Conservation (phyloP, 2,113 vertebrate genomes). For the Rhombomys opimus region DNA sequence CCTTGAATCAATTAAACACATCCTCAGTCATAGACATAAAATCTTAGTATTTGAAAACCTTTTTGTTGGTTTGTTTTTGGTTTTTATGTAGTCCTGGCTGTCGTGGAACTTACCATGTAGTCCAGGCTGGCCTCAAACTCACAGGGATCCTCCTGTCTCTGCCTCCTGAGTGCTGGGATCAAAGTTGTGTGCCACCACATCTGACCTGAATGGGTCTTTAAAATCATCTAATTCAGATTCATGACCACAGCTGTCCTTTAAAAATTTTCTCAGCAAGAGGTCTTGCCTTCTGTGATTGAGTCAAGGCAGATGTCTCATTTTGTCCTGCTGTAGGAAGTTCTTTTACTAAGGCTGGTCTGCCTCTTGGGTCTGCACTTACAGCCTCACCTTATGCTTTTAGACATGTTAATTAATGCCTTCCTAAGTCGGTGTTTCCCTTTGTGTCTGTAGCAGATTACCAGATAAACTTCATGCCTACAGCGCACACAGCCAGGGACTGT, state of each 20-base stretch:
- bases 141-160: background rate
- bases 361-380: background rate
- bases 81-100: background rate
- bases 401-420: slow-evolving; percentile 37
- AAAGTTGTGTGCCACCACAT: background rate
- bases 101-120: background rate
- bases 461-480: background rate
- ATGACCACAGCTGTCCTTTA: background rate
- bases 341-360: background rate
- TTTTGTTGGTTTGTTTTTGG: background rate
- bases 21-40: background rate
- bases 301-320: background rate
- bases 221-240: slow-evolving; percentile 36
- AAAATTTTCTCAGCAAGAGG: background rate
- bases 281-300: slow-evolving; percentile 24
- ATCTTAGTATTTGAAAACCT: background rate
- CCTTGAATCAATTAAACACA: slow-evolving; percentile 37
- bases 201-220: slow-evolving; percentile 10
- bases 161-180: background rate
- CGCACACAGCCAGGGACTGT: background rate
- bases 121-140: background rate
- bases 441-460: background rate
- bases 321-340: background rate
- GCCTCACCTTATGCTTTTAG: slow-evolving; percentile 26
- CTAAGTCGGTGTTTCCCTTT: background rate